phyloP scores from a whole-genome alignment of 2,797 vertebrate genomes.

The Taeniopygia guttata region DNA sequence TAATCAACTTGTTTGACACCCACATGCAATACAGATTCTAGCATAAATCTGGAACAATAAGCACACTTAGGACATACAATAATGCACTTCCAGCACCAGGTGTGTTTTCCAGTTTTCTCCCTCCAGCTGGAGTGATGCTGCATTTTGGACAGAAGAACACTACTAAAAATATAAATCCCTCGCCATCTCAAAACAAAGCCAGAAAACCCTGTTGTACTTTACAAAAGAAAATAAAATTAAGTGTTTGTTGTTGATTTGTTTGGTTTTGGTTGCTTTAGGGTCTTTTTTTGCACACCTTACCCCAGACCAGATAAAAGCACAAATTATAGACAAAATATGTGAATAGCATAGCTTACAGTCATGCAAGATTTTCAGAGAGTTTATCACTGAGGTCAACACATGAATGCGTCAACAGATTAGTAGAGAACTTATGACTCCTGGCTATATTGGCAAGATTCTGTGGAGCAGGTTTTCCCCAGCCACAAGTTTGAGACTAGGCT shows the following conservation, averaged over 20 bases:
- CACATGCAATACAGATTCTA: background rate
- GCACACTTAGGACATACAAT: accelerated
- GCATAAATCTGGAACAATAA: background rate
- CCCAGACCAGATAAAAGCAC: background rate
- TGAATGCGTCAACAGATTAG: background rate
- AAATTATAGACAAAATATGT: background rate
- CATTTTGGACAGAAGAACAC: background rate
- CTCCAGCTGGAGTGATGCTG: too few species aligned
- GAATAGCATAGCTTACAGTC: background rate
- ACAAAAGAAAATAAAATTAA: background rate
- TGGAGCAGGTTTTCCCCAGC: background rate
- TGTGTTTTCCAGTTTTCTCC: background rate
- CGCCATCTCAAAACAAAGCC: background rate
- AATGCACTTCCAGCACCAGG: too few species aligned
- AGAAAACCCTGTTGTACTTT: accelerated
- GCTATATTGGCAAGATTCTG: background rate
- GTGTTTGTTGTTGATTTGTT: background rate
- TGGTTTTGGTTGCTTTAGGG: accelerated
- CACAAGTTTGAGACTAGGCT: background rate
- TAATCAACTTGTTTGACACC: background rate
- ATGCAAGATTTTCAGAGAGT: background rate
- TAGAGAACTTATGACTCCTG: background rate
- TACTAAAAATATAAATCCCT: accelerated
- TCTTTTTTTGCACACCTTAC: background rate
- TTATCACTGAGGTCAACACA: background rate